Evolutionary conservation across 2,888 invertebrate genomes (phyloP).

Genomic region (Allolobophora icterica): DNA sequence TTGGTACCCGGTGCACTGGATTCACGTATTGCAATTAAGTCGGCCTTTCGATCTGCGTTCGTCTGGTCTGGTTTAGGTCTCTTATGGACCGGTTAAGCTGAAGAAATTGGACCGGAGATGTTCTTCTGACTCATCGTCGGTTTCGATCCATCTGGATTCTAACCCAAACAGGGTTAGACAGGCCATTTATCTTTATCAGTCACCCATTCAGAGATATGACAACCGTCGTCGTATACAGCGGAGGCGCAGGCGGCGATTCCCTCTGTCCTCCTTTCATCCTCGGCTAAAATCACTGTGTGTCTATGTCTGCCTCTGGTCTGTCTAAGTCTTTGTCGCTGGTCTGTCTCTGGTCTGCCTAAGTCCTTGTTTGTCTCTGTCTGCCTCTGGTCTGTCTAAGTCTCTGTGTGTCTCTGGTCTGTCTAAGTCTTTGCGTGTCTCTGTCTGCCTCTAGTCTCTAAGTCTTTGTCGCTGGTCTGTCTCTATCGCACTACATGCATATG

Average conservation of each 20-base stretch:
- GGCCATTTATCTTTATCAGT: constrained; percentile 6
- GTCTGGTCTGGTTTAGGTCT: background rate
- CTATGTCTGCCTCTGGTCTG: background rate
- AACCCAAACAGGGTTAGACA: background rate
- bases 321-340: background rate
- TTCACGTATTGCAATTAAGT: constrained; percentile 10
- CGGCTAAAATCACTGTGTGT: too few relatives aligned
- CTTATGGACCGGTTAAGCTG: background rate
- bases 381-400: background rate
- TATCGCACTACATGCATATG: background rate
- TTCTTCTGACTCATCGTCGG: background rate
- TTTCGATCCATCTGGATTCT: background rate
- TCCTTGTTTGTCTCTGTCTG: background rate
- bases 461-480: background rate
- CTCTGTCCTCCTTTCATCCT: too few relatives aligned
- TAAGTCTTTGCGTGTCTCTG: too few relatives aligned
- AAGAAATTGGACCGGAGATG: background rate
- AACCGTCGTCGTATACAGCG: background rate
- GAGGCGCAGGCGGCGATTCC: too few relatives aligned
- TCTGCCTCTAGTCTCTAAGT: background rate
- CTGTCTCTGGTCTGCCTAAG: background rate
- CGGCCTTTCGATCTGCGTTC: background rate
- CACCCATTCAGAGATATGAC: background rate
- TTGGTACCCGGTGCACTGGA: background rate
- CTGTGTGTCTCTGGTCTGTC: background rate